Conservation (phyloP, 2,797 vertebrate species). For the Mallotus villosus region DNA sequence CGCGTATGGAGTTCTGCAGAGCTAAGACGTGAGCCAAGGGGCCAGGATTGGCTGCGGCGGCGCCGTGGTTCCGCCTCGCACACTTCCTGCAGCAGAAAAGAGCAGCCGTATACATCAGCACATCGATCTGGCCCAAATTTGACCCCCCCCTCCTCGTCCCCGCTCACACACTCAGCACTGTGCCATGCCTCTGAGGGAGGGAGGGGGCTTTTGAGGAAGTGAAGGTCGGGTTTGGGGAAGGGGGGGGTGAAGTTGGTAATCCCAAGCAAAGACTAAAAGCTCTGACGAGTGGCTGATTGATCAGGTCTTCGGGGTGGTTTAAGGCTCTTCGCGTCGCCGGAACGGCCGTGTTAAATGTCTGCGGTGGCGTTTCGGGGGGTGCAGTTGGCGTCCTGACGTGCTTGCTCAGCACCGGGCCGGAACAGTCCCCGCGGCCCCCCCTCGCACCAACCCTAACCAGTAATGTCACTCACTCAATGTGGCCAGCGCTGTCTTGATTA, state of each 20-base stretch:
- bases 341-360: neutral
- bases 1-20: neutral
- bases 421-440: too few relatives aligned
- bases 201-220: neutral
- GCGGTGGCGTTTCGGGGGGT: neutral
- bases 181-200: conserved; percentile 15
- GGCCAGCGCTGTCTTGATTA: neutral
- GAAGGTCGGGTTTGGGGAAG: conserved; percentile 12
- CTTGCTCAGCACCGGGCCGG: neutral
- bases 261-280: neutral
- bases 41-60: conserved; percentile 9
- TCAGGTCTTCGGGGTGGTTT: neutral
- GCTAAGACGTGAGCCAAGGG: conserved; percentile 5
- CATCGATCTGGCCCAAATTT: conserved; percentile 34
- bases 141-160: neutral
- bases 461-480: too few relatives aligned
- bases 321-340: neutral
- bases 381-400: neutral
- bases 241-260: conserved; percentile 1
- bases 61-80: conserved; percentile 33
- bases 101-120: conserved; percentile 24
- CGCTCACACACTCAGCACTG: conserved; percentile 31
- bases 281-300: neutral
- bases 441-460: too few relatives aligned
- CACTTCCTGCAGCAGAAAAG: conserved; percentile 44